Percentiles rank a stretch among this genome's conserved stretches.
Conservation (phyloP, 2,113 vertebrate genomes). For the Perccottus glenii region DNA sequence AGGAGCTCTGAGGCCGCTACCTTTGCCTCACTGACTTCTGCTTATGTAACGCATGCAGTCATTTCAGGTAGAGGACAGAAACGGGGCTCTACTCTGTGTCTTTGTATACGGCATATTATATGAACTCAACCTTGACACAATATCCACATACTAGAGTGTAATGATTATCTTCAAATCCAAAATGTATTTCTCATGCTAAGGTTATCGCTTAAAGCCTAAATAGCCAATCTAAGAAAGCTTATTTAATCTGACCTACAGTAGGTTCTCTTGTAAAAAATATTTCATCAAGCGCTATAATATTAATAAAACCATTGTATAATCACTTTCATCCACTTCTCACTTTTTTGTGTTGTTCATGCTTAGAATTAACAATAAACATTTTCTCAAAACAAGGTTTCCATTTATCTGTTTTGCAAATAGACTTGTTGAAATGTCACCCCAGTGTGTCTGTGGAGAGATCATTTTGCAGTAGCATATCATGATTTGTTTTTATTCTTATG, state of each 20-base stretch:
- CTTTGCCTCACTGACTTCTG: conserved; percentile 18
- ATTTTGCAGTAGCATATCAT: conserved; percentile 17
- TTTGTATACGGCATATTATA: conserved; percentile 1
- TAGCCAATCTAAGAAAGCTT: no score
- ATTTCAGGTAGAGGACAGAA: conserved; percentile 15
- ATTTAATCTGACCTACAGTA: no score
- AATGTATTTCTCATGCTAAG: not conserved
- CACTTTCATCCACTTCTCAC: no score
- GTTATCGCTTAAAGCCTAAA: no score
- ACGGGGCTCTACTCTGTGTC: not conserved
- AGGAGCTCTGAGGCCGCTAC: conserved; percentile 19
- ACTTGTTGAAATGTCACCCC: conserved; percentile 3
- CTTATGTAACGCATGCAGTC: conserved; percentile 40
- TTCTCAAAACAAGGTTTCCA: not conserved
- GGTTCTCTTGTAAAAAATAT: no score
- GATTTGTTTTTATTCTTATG: conserved; percentile 19
- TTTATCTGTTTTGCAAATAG: not conserved
- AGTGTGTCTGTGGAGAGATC: not conserved
- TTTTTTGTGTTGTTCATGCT: not conserved
- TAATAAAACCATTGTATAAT: no score
- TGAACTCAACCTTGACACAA: not conserved
- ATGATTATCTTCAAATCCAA: not conserved
- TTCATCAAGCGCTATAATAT: no score
- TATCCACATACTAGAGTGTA: not conserved
- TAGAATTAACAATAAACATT: conserved; percentile 3